Percentiles rank a stretch among this genome's conserved stretches.
phyloP scores from a whole-genome alignment of 2,797 vertebrate species.

The Coccyzus lansbergi region DNA sequence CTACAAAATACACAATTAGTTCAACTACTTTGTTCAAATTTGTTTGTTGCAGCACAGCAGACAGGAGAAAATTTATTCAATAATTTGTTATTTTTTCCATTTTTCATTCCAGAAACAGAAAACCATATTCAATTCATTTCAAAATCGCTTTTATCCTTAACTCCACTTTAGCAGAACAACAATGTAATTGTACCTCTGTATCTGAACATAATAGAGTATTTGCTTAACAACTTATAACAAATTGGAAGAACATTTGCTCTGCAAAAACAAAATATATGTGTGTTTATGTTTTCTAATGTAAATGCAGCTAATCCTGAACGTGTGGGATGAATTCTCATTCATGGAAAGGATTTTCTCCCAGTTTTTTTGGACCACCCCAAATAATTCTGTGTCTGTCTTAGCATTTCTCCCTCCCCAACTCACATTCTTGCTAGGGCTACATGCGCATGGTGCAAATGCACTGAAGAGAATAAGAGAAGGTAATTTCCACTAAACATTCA shows the following conservation, averaged over 20 bases:
- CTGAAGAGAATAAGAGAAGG: neutral
- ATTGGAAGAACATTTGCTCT: neutral
- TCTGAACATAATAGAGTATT: neutral
- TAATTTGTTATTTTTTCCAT: neutral
- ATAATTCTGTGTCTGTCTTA: neutral
- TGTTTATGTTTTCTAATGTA: neutral
- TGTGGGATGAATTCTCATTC: neutral
- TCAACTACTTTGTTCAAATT: neutral
- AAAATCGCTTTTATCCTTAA: neutral
- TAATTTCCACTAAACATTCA: neutral
- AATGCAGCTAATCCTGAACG: neutral
- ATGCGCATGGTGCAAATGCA: fast-evolving
- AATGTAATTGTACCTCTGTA: neutral
- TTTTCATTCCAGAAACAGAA: constrained; percentile 1
- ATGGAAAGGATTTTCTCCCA: neutral
- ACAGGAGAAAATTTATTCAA: neutral
- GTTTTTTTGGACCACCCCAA: neutral
- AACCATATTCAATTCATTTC: neutral
- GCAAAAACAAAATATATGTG: neutral
- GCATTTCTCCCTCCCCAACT: neutral
- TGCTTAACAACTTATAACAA: neutral
- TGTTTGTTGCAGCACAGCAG: too few relatives aligned
- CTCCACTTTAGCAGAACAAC: neutral
- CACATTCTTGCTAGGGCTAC: neutral
- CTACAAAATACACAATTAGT: constrained; percentile 75